Percentiles rank a stretch among this genome's conserved stretches.
Conservation (phyloP, 2,888 invertebrate species). For the Smittia aterrima region DNA sequence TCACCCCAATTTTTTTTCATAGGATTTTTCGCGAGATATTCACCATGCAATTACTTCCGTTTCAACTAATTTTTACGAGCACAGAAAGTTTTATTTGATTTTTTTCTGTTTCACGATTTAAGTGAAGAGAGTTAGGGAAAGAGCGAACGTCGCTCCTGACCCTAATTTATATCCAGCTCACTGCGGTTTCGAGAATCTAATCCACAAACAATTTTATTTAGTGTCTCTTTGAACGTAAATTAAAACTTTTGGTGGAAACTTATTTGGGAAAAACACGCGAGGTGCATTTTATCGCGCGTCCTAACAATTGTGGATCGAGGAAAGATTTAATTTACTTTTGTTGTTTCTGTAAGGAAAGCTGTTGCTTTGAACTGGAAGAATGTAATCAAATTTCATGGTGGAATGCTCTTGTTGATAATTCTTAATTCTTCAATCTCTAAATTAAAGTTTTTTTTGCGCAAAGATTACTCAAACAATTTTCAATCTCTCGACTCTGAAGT, state of each 20-base stretch:
- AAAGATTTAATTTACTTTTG: no score
- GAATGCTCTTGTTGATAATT: no score
- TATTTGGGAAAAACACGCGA: not conserved
- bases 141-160: not conserved
- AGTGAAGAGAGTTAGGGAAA: not conserved
- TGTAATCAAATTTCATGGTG: no score
- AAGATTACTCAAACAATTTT: no score
- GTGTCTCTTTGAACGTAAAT: slow-evolving; percentile 1
- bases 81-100: not conserved
- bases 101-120: not conserved
- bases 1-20: slow-evolving; percentile 1
- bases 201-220: slow-evolving; percentile 10
- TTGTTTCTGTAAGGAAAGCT: no score
- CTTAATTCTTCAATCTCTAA: no score
- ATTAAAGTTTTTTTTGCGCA: no score
- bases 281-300: not conserved
- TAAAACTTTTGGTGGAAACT: not conserved
- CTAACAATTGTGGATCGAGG: no score
- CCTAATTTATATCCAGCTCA: not conserved
- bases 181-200: not conserved
- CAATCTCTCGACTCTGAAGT: no score
- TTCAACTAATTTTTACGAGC: slow-evolving; percentile 15
- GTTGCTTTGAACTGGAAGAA: no score
- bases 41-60: slow-evolving; percentile 19
- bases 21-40: not conserved